These are phyloP conservation scores for Neosilurus mollespiculum DNA, from an alignment of 2,797 vertebrate species.

Conservation along the genomic window DNA sequence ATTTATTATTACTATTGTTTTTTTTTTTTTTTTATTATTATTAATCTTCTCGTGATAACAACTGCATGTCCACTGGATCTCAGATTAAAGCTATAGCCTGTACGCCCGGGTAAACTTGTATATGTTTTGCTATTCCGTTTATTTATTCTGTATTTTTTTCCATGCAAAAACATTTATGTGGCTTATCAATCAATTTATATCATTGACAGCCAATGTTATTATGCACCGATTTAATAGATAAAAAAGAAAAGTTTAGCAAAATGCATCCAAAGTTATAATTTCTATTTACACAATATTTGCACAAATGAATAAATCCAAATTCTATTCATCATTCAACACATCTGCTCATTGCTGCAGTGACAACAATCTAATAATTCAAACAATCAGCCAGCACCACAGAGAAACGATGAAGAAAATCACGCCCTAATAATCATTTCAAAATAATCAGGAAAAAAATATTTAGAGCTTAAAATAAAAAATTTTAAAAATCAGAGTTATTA, in stretches of 20 bases:
- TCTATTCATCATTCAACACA: not conserved
- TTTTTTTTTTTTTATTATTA: not conserved
- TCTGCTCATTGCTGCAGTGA: not conserved
- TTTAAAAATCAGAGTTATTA: not conserved
- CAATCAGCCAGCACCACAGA: not conserved
- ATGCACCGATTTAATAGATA: not conserved
- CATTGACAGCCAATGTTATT: not conserved
- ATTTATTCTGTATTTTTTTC: not conserved
- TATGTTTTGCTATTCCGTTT: constrained; percentile 36
- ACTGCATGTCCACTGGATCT: not conserved
- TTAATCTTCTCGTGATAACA: not conserved
- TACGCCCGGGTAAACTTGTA: not conserved
- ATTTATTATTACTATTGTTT: not conserved
- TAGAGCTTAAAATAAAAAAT: constrained; percentile 30
- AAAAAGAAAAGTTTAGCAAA: not conserved
- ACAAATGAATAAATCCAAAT: not conserved
- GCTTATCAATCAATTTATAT: not conserved
- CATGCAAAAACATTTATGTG: not conserved
- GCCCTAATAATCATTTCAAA: not conserved
- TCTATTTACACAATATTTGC: not conserved
- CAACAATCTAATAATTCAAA: not conserved
- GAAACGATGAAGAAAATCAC: not conserved
- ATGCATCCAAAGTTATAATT: not conserved
- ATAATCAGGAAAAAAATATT: not conserved
- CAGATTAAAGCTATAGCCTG: not conserved